Base-by-base conservation (phyloP, 2,888 invertebrate genomes). In the Chironomus riparius region DNA sequence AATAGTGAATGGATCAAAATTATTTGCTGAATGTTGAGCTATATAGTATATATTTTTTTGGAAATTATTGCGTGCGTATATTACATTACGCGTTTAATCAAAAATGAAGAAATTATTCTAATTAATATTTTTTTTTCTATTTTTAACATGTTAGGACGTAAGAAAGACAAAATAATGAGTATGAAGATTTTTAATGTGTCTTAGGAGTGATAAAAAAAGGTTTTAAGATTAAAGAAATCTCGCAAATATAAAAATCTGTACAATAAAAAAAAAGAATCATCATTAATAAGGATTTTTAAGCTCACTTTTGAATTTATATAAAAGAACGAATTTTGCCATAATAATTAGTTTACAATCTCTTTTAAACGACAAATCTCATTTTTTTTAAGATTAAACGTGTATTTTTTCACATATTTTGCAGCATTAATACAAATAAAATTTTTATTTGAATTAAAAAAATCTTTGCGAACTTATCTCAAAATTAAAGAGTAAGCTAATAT, bases 401-500 rank as follows among this genome's bases (percentile, higher is more conserved):
- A 38, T 68, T 28, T 38, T 56, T 18, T 56, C 18, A 18, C 56
- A 56, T 56, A 10, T 38, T 38, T 38, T 38, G 10, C 38, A 38
- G 38, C 10, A 38, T 38, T 0, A 38, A 38, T 1, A 2, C 1
- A 38, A 38, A 38, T 10, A 38, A 38, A 38, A 10, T 0, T 10
- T 7, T 38, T 10, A 10, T 38, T 38, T 38, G 38, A 38, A 38
- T 38, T 0, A 10, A 38, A 38, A 10, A 10, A 10, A 38, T 4
- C 28, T 28, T 38, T 38, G 38, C 38, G 10, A 38, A 38, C 38
- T 10, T 38, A 38, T 38, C 38, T 38, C 38, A 38, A 38, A 10
- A 69, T 77, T 77, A 61, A 76, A 47, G n/a, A n/a, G 50, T 69
- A 47, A 21, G 15, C 74, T 74, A 21, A 74, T 65, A 18, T 28